Conservation (phyloP, 2,797 vertebrate genomes). For the Podarcis siculus region DNA sequence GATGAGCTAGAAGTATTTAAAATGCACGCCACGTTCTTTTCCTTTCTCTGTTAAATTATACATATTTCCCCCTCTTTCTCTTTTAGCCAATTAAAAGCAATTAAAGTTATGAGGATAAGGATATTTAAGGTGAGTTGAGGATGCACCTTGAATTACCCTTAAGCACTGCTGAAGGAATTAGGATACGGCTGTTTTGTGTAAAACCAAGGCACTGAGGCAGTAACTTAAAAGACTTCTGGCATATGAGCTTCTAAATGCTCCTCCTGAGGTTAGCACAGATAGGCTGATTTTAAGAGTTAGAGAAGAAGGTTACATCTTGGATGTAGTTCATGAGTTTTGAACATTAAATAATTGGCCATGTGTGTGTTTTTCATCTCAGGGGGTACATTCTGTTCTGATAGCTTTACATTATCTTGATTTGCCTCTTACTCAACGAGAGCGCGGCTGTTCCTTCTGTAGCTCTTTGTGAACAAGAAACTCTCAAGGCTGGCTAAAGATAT, state of each 20-base stretch:
- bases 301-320: not conserved
- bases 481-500: not conserved
- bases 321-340: not conserved
- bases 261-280: constrained; percentile 18
- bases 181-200: constrained; percentile 6
- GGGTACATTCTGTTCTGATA: constrained; percentile 8
- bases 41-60: not conserved
- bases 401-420: constrained; percentile 18
- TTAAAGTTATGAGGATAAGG: constrained; percentile 20
- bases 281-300: constrained; percentile 16
- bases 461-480: not conserved
- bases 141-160: constrained; percentile 17
- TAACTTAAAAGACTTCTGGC: constrained; percentile 32
- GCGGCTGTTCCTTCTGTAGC: not conserved
- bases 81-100: constrained; percentile 23
- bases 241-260: constrained; percentile 18
- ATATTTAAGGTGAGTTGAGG: constrained; percentile 17
- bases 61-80: not conserved
- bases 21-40: not conserved
- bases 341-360: constrained; percentile 29
- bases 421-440: constrained; percentile 9
- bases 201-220: not conserved
- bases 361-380: not conserved
- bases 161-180: constrained; percentile 20
- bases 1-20: not conserved